Conservation (phyloP, 2,113 vertebrate species). For the Syrrhaptes paradoxus region DNA sequence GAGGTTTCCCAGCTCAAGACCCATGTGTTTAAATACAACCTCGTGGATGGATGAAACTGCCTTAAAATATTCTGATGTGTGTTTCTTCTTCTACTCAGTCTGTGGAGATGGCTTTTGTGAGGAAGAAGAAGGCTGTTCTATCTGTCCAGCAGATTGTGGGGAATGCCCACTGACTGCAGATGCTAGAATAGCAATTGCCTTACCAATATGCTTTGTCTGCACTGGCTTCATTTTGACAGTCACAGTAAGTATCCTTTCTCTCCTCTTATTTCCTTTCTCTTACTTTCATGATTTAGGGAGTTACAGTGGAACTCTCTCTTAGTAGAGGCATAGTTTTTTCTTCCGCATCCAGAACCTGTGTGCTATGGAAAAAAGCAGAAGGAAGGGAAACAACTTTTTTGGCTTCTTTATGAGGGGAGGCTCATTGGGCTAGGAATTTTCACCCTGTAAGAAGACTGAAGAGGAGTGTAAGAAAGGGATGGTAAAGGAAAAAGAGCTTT, state of each 20-base stretch:
- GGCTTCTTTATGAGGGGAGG: neutral
- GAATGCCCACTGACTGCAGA: constrained; percentile 76
- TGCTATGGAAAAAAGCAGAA: neutral
- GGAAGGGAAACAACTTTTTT: neutral
- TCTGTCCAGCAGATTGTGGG: constrained; percentile 81
- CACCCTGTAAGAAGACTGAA: neutral
- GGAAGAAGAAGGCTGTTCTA: constrained; percentile 79
- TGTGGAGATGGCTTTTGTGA: constrained; percentile 82
- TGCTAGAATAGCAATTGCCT: constrained; percentile 71
- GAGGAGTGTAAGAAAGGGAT: neutral
- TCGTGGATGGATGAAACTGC: neutral
- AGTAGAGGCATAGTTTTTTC: neutral
- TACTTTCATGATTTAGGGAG: neutral
- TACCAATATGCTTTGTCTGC: constrained; percentile 79
- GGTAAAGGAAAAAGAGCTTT: neutral
- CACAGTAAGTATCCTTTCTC: constrained; percentile 64
- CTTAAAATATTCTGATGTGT: neutral
- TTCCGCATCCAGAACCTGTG: neutral
- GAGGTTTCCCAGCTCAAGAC: neutral
- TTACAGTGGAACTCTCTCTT: neutral
- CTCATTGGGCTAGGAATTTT: neutral
- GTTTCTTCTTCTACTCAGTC: constrained; percentile 62
- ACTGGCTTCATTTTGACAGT: constrained; percentile 74
- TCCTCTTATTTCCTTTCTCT: neutral
- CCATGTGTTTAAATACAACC: neutral